Evolutionary conservation across 2,797 vertebrate species (phyloP), one percentile per base, ranked within the genome.

Genomic region (Heteromormyrus szaboi): DNA sequence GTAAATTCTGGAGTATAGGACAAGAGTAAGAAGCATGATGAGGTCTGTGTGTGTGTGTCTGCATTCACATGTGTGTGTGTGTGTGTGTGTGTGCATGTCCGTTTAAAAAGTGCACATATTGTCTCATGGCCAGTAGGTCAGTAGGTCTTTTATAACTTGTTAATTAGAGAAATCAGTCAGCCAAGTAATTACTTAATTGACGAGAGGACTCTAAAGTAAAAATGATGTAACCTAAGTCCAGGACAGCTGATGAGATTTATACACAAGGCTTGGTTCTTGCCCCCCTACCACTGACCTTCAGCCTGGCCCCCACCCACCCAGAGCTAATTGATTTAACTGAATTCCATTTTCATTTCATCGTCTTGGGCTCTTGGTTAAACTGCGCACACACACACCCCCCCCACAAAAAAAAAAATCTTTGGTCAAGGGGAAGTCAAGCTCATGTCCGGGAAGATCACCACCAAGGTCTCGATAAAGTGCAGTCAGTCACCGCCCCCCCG

Each of bases 151-250:
- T 94, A 95, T 94, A 95, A 93, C 93, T 94, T 92, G 87, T 91
- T 94, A 94, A 95, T 95, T 94, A 95, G 91, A 93, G 89, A 94
- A 95, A 96, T 86, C 95, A 95, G 93, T 91, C 89, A 22, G 90
- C 89, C 90, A 95, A 90, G 79, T 96, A 95, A 96, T 96, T 95
- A 95, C 94, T 96, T 96, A 96, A 96, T 96, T 96, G 95, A 93
- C 94, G 94, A 90, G 92, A 90, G 79, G 92, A 94, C 91, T 95
- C 94, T 95, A 95, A 95, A 95, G 96, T 93, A 94, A 92, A 94
- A 95, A 94, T 96, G 95, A 96, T 95, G 95, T 95, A 91, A 96
- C 95, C 92, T 68, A 92, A 92, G 93, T 95, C 94, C 94, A 93
- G 95, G 93, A 94, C 94, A 50, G 6, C n/a, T 62, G 86, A 88